These are phyloP conservation scores for Xylocampa areola DNA, from an alignment of 2,888 invertebrate species.

Conservation along the genomic window DNA sequence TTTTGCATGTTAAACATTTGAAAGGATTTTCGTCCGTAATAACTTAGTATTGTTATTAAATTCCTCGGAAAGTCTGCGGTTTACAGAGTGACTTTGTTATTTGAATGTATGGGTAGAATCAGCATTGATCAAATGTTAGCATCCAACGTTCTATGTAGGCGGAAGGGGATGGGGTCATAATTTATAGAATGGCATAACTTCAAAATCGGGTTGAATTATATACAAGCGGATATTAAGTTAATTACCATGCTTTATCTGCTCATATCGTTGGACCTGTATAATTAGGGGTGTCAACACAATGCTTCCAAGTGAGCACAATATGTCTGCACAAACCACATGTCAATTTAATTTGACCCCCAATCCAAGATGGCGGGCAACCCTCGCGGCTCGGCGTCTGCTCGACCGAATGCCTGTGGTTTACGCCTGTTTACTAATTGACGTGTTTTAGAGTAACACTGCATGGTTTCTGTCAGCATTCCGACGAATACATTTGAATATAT, in stretches of 20 bases:
- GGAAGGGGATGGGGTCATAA: constrained; percentile 59
- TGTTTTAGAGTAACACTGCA: constrained; percentile 81
- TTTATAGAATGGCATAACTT: constrained; percentile 68
- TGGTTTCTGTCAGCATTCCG: constrained; percentile 72
- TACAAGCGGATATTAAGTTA: constrained; percentile 80
- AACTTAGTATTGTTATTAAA: constrained; percentile 57
- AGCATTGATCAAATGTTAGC: constrained; percentile 22
- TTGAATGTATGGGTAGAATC: constrained; percentile 24
- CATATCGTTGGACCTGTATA: constrained; percentile 82
- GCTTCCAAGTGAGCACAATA: constrained; percentile 80
- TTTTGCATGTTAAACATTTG: constrained; percentile 71
- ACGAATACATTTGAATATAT: constrained; percentile 66
- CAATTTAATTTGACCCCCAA: constrained; percentile 88
- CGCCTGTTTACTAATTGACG: constrained; percentile 83
- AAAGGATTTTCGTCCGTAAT: constrained; percentile 58
- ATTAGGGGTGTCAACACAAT: constrained; percentile 88
- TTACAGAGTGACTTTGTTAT: constrained; percentile 22
- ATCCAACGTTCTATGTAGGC: constrained; percentile 16
- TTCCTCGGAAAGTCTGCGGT: constrained; percentile 35
- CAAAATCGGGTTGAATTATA: constrained; percentile 67
- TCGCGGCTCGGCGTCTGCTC: constrained; percentile 71
- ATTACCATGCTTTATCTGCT: constrained; percentile 83
- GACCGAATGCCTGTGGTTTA: constrained; percentile 81
- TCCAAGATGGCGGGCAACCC: constrained; percentile 86
- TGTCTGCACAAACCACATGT: constrained; percentile 86